Base-by-base conservation (phyloP, 2,113 vertebrate genomes). In the Bubo blakistoni region DNA sequence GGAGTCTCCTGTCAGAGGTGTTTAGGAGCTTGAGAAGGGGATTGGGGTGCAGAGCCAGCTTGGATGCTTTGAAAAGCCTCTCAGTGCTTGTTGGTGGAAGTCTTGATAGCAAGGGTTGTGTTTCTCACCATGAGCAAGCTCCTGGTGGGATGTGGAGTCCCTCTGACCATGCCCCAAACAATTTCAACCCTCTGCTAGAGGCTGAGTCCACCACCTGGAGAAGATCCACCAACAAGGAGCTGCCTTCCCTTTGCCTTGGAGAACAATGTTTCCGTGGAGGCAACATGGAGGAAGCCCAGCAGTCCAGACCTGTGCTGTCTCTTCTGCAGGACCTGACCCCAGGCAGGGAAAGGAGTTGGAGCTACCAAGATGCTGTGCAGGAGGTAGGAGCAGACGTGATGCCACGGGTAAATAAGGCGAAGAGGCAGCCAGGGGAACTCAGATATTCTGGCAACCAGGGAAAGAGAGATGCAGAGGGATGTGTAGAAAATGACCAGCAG, bases 221-320 rank as follows among this genome's bases (percentile, higher is more conserved):
- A 83, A 86, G 7, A 74, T 13, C 22, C 14, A 25, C 16, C 17
- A 24, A 0, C 38, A 63, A 76, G 61, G 13, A 44, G 8, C 13
- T 78, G 49, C 34, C 17, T 27, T 83, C 32, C 19, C 30, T 40
- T 65, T 8, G 44, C 38, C 57, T 47, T 3, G 6, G 16, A n/a
- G 52, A 66, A 7, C 25, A 8, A 6, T 6, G 7, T 20, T 81
- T 55, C 42, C 59, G 13, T 3, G 18, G 36, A 21, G 54, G 16
- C 40, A 55, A 58, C 18, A 38, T 2, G 62, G 67, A 40, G 44
- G 25, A 40, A 58, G 24, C 24, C 36, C 46, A 65, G n/a, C 1
- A 0, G 7, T 11, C 24, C 40, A 80, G 55, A 42, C 2, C 4
- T 4, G 3, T 0, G 0, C 55, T 29, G 46, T 16, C 7, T 55